Evolutionary conservation across 2,797 vertebrate species (phyloP), one percentile per base, ranked within the genome.

Genomic region (Parotocinclus haroldoi): DNA sequence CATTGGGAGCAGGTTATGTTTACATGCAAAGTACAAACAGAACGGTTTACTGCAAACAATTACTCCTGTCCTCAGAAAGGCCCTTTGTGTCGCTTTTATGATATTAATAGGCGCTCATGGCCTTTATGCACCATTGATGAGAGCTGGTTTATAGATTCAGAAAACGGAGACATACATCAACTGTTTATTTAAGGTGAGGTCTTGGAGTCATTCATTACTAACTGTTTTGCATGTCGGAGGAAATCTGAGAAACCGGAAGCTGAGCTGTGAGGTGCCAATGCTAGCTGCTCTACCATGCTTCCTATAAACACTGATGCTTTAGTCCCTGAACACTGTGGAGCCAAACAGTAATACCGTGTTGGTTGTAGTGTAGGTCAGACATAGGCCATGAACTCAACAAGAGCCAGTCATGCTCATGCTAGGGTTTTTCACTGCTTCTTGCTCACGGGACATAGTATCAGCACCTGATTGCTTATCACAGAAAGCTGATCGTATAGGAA

Each of bases 41-140:
- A 54, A 48, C 10, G n/a, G 12, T 40, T 65, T 36, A 58, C 3
- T 40, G 36, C 58, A 76, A 76, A 72, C 65, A 73, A 9, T 27
- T 59, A 7, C n/a, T 10, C 4, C 7, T 54, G n/a, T 49, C 36
- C 11, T 39, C 66, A 49, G 12, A 59, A 42, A 63, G 8, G 18
- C 58, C 9, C 6, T 11, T 53, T 36, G 14, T 50, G 46, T 36
- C 38, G n/a, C 36, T 14, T 50, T 10, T 55, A 6, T 5, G 11
- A 57, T 42, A 55, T 65, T 48, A 42, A 49, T 56, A 9, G 51
- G 3, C 12, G 5, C 12, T 46, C 9, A 39, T 4, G 27, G 53
- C 7, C 45, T 58, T 45, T 10, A 19, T 36, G 12, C 46, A 36
- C 42, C n/a, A 12, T 37, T 1, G 3, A 14, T 27, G 40, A 46